phyloP scores from a whole-genome alignment of 2,113 vertebrate species.

The Chaetodon trifascialis region DNA sequence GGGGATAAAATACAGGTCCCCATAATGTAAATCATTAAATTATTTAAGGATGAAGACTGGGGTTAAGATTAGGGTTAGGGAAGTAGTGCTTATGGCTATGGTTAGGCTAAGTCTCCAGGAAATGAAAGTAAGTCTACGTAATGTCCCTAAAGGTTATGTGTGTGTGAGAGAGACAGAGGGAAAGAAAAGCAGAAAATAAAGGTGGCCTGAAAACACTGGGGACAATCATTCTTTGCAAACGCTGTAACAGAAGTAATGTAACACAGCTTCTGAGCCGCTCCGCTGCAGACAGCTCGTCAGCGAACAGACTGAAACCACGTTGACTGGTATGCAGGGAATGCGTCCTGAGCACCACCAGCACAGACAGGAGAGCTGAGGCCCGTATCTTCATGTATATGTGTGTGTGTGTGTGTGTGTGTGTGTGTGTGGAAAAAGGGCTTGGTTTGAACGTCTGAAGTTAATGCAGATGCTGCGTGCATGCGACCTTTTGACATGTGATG shows the following conservation, averaged over 20 bases:
- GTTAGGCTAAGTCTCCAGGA: too few relatives aligned
- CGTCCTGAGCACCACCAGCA: conserved; percentile 42
- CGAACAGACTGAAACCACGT: conserved; percentile 52
- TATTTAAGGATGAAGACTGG: too few relatives aligned
- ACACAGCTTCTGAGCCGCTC: conserved; percentile 25
- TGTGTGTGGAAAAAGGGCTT: background rate
- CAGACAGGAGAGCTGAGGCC: conserved; percentile 17
- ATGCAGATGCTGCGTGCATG: background rate
- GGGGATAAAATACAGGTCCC: too few relatives aligned
- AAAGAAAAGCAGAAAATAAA: conserved; percentile 9
- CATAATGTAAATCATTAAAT: too few relatives aligned
- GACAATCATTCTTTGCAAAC: conserved; percentile 10
- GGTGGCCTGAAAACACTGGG: conserved; percentile 23
- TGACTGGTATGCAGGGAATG: conserved; percentile 76
- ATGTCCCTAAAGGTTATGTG: too few relatives aligned
- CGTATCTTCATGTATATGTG: background rate
- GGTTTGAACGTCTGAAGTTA: background rate
- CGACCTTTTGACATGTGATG: background rate
- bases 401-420: background rate
- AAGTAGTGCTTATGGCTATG: too few relatives aligned
- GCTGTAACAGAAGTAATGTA: conserved; percentile 19
- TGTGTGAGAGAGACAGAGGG: too few relatives aligned
- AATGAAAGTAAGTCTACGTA: too few relatives aligned
- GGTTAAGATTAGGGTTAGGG: too few relatives aligned
- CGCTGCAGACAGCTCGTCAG: conserved; percentile 30